Evolutionary conservation across 2,113 vertebrate genomes (phyloP), one percentile per base, ranked within the genome.

Genomic region (Hypanus sabinus): DNA sequence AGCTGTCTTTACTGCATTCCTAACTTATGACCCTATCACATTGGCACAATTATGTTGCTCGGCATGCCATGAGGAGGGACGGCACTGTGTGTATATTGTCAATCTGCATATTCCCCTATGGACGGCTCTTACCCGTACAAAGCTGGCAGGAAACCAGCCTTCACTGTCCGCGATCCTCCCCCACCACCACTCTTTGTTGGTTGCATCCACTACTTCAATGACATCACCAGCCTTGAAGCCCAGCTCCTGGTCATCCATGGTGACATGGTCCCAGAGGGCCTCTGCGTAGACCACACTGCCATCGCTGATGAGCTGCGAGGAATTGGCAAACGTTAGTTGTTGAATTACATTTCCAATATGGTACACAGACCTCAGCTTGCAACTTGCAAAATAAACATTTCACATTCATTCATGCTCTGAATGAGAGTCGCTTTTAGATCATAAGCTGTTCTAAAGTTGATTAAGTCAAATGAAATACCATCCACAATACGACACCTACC

Each of bases 151-250:
- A 95, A 99, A 99, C 98, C 98, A 99, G 95, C 99, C 98, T 95
- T 99, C 98, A 0, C 97, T 97, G 93, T 99, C 98, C 71, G 97
- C 95, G 87, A 98, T 98, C 33, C 98, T 97, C 1, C 98, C 98
- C 98, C 98, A 99, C 99, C 98, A 99, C 98, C 98, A 99, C 96
- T 99, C 98, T 95, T 98, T 98, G 96, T 99, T 98, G 70, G 97
- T 98, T 94, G 98, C 99, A 68, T 99, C 98, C 96, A 99, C 98
- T 81, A 99, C 99, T 97, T 99, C 97, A 70, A 99, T 98, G 96
- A 99, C 98, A 0, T 99, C 98, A 0, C 98, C 98, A 0, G 98
- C 98, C 95, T 99, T 99, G 96, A 99, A 99, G 85, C 98, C 98
- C 95, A 99, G 96, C 96, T 99, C 99, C 95, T 99, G 98, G 96